phyloP scores from a whole-genome alignment of 2,113 vertebrate species.

The Rhineura floridana region DNA sequence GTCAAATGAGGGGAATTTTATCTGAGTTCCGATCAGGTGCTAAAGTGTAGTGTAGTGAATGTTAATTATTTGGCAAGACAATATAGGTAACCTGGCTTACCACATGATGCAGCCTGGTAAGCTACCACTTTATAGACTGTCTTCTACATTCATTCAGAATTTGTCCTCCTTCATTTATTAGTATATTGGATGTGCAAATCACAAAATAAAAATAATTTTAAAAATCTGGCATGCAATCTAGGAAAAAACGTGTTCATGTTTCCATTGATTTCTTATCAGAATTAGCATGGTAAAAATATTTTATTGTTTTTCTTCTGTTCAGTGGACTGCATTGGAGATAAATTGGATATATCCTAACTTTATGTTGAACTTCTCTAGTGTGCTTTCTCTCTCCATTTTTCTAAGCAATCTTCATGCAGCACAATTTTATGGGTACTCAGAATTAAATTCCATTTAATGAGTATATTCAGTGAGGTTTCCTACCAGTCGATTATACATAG shows the following conservation, averaged over 20 bases:
- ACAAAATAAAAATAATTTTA: not conserved
- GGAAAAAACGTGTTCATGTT: not conserved
- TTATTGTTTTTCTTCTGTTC: too few species aligned
- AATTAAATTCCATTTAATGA: too few species aligned
- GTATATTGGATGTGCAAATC: not conserved
- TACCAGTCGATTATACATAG: not conserved
- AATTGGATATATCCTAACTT: not conserved
- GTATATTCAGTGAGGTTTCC: not conserved
- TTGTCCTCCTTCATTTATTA: not conserved
- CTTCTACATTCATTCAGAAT: not conserved
- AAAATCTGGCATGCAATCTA: not conserved
- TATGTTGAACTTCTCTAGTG: not conserved
- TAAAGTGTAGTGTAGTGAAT: not conserved
- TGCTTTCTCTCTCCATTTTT: not conserved
- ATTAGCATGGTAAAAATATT: not conserved
- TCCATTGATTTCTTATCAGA: not conserved
- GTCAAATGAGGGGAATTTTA: too few species aligned
- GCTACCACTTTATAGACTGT: not conserved
- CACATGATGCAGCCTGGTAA: not conserved
- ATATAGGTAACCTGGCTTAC: not conserved
- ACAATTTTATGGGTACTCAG: not conserved
- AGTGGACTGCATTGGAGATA: too few species aligned
- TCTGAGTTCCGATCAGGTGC: not conserved
- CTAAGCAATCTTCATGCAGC: not conserved
- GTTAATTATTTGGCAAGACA: not conserved